Base-by-base conservation (phyloP, 2,888 invertebrate species). In the Oscheius onirici region DNA sequence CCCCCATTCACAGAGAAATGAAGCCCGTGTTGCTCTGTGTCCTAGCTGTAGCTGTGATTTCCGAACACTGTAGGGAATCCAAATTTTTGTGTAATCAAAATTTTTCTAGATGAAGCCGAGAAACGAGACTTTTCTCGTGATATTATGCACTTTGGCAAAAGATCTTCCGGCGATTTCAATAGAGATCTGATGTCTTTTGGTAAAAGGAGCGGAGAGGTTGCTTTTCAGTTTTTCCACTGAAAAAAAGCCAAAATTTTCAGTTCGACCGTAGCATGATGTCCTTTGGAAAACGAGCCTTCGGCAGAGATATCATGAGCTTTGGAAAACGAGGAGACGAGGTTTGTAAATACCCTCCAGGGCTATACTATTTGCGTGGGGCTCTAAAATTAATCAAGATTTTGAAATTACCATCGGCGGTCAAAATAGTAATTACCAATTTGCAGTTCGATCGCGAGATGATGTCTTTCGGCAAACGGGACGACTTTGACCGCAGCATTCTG, bases 381-480 rank as follows among this genome's bases (percentile, higher is more conserved):
- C 6, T 34, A 34, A 34, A 34, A 34, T 3, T 34, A 34, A 34
- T 34, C 34, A 34, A 34, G n/a, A 22, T 57, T 57, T 57, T 8
- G 15, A 57, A 58, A 58, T 52, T 3, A 22, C 24, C 52, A 13
- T 22, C 52, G 1, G 34, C 34, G 8, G 8, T 34, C 22, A 52
- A 58, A 41, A 26, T 26, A 55, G 55, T n/a, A n/a, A n/a, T n/a
- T n/a, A 55, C 55, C 15, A 55, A 55, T 49, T 63, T 63, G 46
- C 63, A 74, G 70, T 77, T 74, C 73, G 73, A 73, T 40, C 73
- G 76, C 0, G 71, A 74, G 52, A 74, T 79, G 63, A 71, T 79
- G 76, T 55, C 72, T 28, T 78, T 78, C 58, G 79, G 79, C 24
- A 79, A 79, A 58, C 60, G 79, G 54, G 76, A 73, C 43, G 73